A percentile compares a stretch with the other conserved stretches of the same genome.
These are phyloP conservation scores for Xyrichtys novacula DNA, from an alignment of 2,797 vertebrate genomes.

Conservation along the genomic window DNA sequence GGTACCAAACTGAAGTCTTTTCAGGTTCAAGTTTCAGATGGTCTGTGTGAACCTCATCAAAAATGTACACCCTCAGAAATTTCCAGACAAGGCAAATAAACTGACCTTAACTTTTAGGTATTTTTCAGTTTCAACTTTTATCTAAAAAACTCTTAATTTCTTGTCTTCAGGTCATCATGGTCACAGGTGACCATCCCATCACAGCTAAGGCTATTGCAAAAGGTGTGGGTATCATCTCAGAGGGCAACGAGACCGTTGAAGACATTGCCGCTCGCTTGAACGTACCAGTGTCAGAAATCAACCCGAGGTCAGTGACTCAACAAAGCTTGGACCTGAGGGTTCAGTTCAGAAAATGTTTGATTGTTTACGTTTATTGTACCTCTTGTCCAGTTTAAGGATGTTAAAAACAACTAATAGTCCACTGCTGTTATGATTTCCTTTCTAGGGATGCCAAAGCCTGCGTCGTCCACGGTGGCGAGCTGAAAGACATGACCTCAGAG, in stretches of 20 bases:
- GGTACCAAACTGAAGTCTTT: no score
- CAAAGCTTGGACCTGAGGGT: not conserved
- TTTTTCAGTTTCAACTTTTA: no score
- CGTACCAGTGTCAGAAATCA: slow-evolving; percentile 92
- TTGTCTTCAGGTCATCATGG: slow-evolving; percentile 92
- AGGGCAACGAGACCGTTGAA: slow-evolving; percentile 96
- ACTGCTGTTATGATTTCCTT: slow-evolving; percentile 7
- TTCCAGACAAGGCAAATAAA: no score
- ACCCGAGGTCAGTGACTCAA: slow-evolving; percentile 86
- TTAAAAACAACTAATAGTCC: not conserved
- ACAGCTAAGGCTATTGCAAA: slow-evolving; percentile 98
- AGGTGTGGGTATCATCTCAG: slow-evolving; percentile 97
- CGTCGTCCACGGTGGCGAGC: slow-evolving; percentile 93
- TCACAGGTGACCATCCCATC: slow-evolving; percentile 97
- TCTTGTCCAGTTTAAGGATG: no score
- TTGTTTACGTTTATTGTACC: slow-evolving; percentile 34
- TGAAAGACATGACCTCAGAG: slow-evolving; percentile 91
- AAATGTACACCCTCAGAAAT: no score
- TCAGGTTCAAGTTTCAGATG: no score
- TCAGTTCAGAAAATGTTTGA: slow-evolving; percentile 48
- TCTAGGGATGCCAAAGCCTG: slow-evolving; percentile 95
- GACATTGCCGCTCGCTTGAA: slow-evolving; percentile 95
- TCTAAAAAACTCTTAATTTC: no score
- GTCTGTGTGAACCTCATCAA: no score
- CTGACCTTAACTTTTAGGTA: no score